Percentiles rank a stretch among this genome's conserved stretches.
phyloP scores from a whole-genome alignment of 2,113 vertebrate genomes.

The Eudyptes chrysolophus region DNA sequence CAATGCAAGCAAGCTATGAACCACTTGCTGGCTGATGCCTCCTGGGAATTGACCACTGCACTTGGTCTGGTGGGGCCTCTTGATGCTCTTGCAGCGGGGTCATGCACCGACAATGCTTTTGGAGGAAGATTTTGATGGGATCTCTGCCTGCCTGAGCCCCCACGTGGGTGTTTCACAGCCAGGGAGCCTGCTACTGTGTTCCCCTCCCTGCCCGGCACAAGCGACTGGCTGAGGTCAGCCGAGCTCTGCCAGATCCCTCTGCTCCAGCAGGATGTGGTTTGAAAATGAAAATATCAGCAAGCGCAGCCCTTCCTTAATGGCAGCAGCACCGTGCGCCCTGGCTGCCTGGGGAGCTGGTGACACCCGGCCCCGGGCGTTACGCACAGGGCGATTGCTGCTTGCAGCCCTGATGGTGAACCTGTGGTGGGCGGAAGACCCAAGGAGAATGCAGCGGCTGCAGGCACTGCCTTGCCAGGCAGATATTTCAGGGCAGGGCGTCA shows the following conservation, averaged over 20 bases:
- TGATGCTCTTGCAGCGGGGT: not conserved
- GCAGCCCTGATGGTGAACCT: not conserved
- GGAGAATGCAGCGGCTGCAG: fast-evolving
- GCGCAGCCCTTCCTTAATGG: not conserved
- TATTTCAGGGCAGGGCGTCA: not conserved
- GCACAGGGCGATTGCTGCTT: not conserved
- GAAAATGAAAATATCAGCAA: not conserved
- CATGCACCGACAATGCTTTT: fast-evolving
- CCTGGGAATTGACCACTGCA: fast-evolving
- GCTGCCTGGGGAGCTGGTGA: not conserved
- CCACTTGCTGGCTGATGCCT: not conserved
- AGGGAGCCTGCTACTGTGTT: not conserved
- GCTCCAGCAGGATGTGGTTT: constrained; percentile 63
- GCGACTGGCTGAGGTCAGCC: not conserved
- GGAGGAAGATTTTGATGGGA: not conserved
- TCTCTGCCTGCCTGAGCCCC: fast-evolving
- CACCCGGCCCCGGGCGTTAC: fast-evolving
- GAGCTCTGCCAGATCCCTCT: not conserved
- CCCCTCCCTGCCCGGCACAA: not conserved
- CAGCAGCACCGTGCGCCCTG: fast-evolving
- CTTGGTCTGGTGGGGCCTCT: not conserved
- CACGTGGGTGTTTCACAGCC: not conserved
- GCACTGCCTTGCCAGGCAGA: not conserved
- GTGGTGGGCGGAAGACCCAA: fast-evolving
- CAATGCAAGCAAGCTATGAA: not conserved